Percentiles rank a stretch among this genome's conserved stretches.
Evolutionary conservation across 2,797 vertebrate species (phyloP).

Genomic region (Falco naumanni): DNA sequence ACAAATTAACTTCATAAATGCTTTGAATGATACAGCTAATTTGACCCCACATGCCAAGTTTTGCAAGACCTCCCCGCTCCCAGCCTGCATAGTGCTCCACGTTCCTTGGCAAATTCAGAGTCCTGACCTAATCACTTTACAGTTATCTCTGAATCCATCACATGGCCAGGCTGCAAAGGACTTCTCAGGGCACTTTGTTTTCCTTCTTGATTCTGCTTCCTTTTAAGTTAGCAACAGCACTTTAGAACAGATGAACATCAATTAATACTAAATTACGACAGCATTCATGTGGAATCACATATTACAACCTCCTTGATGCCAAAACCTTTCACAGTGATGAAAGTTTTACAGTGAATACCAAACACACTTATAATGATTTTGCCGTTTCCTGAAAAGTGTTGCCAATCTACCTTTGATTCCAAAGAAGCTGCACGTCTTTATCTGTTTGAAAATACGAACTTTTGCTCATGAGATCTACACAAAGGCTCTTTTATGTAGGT

Average conservation of each 20-base stretch:
- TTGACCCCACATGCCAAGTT: constrained; percentile 2
- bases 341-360: constrained; percentile 68
- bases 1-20: constrained; percentile 2
- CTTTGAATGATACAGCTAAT: neutral
- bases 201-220: constrained; percentile 43
- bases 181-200: constrained; percentile 42
- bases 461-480: constrained; percentile 75
- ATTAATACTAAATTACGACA: constrained; percentile 74
- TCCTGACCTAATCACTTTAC: constrained; percentile 31
- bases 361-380: constrained; percentile 71
- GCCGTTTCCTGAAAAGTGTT: constrained; percentile 72
- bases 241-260: constrained; percentile 67
- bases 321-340: constrained; percentile 68
- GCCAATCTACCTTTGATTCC: constrained; percentile 77
- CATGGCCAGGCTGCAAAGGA: constrained; percentile 18
- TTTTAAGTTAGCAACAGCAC: constrained; percentile 65
- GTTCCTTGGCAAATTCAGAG: constrained; percentile 25
- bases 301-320: constrained; percentile 63
- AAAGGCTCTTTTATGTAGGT: constrained; percentile 80
- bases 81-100: neutral
- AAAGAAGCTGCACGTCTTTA: constrained; percentile 73
- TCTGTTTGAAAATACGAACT: constrained; percentile 74
- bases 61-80: neutral
- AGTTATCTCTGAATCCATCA: constrained; percentile 32
- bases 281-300: constrained; percentile 53